A percentile compares a stretch with the other conserved stretches of the same genome.
Evolutionary conservation across 1,140 invertebrate species (phyloP).

Genomic region (Penaeus chinensis): DNA sequence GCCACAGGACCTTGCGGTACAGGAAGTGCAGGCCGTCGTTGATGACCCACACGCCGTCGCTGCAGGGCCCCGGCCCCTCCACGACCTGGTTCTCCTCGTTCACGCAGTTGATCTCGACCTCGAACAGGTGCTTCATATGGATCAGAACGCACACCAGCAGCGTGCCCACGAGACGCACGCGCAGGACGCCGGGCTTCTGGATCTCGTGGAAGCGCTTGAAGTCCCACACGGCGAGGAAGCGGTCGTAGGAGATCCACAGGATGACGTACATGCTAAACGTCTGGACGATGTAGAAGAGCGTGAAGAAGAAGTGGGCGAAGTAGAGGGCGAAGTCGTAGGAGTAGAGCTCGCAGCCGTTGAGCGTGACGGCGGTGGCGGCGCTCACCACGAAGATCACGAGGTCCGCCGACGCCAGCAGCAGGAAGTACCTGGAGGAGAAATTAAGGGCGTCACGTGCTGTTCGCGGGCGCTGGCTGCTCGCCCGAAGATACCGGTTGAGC

Average conservation of each 20-base stretch:
- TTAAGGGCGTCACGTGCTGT: background rate
- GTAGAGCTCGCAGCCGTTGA: constrained; percentile 37
- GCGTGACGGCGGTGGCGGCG: constrained; percentile 21
- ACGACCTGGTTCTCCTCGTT: too few species aligned
- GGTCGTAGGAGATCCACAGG: constrained; percentile 41
- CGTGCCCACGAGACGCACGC: background rate
- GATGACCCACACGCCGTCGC: constrained; percentile 14
- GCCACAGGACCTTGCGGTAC: background rate
- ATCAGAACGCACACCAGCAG: constrained; percentile 14
- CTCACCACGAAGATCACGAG: background rate
- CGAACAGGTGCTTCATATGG: constrained; percentile 32
- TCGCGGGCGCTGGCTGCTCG: too few species aligned
- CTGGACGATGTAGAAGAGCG: constrained; percentile 34
- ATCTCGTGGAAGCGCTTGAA: constrained; percentile 29
- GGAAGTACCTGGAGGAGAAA: constrained; percentile 31
- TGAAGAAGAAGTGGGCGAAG: constrained; percentile 40
- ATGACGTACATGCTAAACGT: constrained; percentile 38
- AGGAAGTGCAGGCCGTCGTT: constrained; percentile 30
- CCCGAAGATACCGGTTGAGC: too few species aligned
- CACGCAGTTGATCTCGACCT: constrained; percentile 24
- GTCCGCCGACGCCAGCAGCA: constrained; percentile 16
- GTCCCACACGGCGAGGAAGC: constrained; percentile 39
- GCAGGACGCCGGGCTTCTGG: constrained; percentile 21
- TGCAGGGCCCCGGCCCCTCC: background rate
- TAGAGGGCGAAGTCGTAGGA: constrained; percentile 33